phyloP scores from a whole-genome alignment of 1,140 invertebrate species.

The Orchesella cincta region DNA sequence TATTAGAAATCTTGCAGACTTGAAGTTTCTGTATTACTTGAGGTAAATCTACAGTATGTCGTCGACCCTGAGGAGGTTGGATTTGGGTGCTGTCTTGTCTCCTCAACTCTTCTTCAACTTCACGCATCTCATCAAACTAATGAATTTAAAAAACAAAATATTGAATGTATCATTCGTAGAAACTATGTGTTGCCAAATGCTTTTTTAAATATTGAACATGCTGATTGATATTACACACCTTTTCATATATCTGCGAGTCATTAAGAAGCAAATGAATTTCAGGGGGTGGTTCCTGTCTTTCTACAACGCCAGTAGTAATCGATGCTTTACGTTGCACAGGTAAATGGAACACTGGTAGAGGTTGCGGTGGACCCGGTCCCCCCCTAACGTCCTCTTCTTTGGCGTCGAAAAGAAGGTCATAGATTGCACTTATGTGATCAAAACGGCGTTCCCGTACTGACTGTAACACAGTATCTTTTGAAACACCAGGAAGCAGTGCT shows the following conservation, averaged over 20 bases:
- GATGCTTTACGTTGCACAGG: slow-evolving; percentile 63
- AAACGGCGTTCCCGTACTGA: slow-evolving; percentile 84
- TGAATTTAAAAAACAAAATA: too few relatives aligned
- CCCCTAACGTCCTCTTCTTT: slow-evolving; percentile 60
- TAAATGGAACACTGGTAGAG: slow-evolving; percentile 54
- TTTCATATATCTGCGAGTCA: slow-evolving; percentile 67
- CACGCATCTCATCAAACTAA: slow-evolving; percentile 50
- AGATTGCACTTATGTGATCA: slow-evolving; percentile 95
- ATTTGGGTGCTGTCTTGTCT: slow-evolving; percentile 51
- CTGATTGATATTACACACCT: slow-evolving; percentile 59
- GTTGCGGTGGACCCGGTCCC: slow-evolving; percentile 33
- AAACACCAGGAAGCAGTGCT: slow-evolving; percentile 76
- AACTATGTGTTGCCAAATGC: too few relatives aligned
- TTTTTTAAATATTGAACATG: too few relatives aligned
- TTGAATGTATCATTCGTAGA: too few relatives aligned
- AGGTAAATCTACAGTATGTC: slow-evolving; percentile 49
- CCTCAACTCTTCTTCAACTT: slow-evolving; percentile 44
- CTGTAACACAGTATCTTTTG: slow-evolving; percentile 70
- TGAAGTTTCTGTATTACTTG: slow-evolving; percentile 41
- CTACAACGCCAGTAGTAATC: slow-evolving; percentile 65
- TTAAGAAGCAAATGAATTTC: slow-evolving; percentile 58
- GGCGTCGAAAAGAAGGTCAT: slow-evolving; percentile 86
- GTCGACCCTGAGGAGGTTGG: slow-evolving; percentile 49
- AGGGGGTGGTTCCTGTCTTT: slow-evolving; percentile 42
- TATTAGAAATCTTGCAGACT: not conserved